Evolutionary conservation across 2,113 vertebrate genomes (phyloP).

Genomic region (Nycticryphes semicollaris): DNA sequence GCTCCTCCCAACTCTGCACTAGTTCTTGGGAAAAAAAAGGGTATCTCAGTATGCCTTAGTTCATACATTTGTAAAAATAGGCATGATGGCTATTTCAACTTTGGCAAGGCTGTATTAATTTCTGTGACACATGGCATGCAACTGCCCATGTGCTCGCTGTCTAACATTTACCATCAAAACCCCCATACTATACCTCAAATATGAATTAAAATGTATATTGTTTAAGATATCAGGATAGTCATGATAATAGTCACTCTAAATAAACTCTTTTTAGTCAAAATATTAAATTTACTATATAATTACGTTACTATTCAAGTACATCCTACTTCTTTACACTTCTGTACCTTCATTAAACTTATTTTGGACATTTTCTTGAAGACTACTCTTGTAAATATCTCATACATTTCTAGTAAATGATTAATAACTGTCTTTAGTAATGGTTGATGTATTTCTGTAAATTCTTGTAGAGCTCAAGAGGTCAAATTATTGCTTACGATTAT

Average conservation of each 20-base stretch:
- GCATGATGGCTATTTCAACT: not conserved
- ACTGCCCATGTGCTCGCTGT: not conserved
- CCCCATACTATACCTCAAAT: not conserved
- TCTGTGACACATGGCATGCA: not conserved
- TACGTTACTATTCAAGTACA: not conserved
- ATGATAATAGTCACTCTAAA: not conserved
- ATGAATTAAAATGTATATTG: not conserved
- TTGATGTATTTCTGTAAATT: slow-evolving; percentile 17
- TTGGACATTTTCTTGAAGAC: not conserved
- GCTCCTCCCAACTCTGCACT: not conserved
- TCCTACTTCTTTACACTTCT: not conserved
- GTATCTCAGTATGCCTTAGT: not conserved
- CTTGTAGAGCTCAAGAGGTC: not conserved
- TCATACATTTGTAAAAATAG: not conserved
- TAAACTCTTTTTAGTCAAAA: not conserved
- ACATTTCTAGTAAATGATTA: slow-evolving; percentile 47
- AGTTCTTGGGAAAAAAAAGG: slow-evolving; percentile 1
- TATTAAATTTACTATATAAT: not conserved
- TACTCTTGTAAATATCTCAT: not conserved
- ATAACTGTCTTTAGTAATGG: slow-evolving; percentile 12
- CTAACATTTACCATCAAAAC: not conserved
- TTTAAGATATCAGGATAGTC: not conserved
- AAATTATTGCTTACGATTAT: slow-evolving; percentile 50
- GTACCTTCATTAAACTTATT: not conserved
- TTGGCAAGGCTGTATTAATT: not conserved